These are phyloP conservation scores for Lepidonotus clava DNA, from an alignment of 2,888 invertebrate species.

Conservation along the genomic window DNA sequence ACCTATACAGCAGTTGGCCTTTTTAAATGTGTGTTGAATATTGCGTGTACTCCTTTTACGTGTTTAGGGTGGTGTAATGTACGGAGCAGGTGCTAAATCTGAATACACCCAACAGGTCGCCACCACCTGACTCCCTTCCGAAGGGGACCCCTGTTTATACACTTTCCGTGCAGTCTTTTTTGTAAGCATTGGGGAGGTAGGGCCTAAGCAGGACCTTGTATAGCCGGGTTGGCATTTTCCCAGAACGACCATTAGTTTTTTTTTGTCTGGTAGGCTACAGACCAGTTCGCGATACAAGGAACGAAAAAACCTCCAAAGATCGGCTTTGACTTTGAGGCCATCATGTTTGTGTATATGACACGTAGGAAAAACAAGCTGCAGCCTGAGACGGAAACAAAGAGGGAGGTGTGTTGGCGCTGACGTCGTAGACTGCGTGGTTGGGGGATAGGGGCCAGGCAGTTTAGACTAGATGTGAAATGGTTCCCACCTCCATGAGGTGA, in stretches of 20 bases:
- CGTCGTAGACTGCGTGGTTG: neutral
- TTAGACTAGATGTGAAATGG: neutral
- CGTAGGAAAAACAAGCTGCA: neutral
- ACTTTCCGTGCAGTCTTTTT: neutral
- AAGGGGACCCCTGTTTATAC: neutral
- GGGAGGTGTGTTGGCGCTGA: neutral
- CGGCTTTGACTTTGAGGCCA: neutral
- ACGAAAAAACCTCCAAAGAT: neutral
- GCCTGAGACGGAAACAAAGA: neutral
- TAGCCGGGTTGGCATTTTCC: neutral
- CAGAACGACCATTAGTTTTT: conserved; percentile 14
- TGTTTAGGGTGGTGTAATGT: too few species aligned
- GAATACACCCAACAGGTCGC: neutral
- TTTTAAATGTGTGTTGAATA: too few species aligned
- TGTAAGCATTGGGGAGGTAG: neutral
- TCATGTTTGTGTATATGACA: neutral
- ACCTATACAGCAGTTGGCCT: too few species aligned
- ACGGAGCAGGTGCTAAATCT: too few species aligned
- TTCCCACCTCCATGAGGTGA: too few species aligned
- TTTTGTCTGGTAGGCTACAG: conserved; percentile 5
- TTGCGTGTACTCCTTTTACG: too few species aligned
- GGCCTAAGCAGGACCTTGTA: neutral
- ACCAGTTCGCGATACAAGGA: neutral
- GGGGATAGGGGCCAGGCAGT: neutral
- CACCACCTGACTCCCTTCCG: neutral